These are phyloP conservation scores for Rissa tridactyla DNA, from an alignment of 2,113 vertebrate species.

Conservation along the genomic window DNA sequence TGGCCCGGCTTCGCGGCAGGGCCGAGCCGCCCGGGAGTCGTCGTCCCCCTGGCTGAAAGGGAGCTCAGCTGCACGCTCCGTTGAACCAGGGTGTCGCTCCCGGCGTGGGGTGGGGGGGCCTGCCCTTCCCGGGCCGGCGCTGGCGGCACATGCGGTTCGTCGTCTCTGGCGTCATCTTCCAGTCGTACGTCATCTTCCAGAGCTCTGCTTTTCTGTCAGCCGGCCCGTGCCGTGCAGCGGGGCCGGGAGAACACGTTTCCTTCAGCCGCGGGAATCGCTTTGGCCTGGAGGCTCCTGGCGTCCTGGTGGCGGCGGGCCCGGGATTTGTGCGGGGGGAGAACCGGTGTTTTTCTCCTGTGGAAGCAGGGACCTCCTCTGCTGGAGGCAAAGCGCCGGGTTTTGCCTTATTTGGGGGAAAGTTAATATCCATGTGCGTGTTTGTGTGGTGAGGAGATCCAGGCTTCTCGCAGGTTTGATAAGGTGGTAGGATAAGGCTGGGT, in stretches of 20 bases:
- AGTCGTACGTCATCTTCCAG: background rate
- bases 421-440: background rate
- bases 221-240: accelerated
- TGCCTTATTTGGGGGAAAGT: background rate
- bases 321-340: background rate
- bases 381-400: background rate
- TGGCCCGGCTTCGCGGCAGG: background rate
- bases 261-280: background rate
- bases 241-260: background rate
- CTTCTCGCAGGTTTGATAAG: background rate
- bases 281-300: background rate
- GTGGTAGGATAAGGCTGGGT: background rate
- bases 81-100: background rate
- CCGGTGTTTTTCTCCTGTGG: background rate
- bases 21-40: no score
- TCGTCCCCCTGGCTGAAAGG: accelerated
- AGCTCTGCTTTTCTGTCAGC: background rate
- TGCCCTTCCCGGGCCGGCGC: background rate
- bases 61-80: background rate
- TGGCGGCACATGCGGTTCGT: background rate
- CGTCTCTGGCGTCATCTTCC: background rate
- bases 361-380: background rate
- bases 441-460: background rate
- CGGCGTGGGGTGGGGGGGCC: background rate
- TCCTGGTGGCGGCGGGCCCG: background rate